These are phyloP conservation scores for Tinea pellionella DNA, from an alignment of 2,888 invertebrate species.

Conservation along the genomic window DNA sequence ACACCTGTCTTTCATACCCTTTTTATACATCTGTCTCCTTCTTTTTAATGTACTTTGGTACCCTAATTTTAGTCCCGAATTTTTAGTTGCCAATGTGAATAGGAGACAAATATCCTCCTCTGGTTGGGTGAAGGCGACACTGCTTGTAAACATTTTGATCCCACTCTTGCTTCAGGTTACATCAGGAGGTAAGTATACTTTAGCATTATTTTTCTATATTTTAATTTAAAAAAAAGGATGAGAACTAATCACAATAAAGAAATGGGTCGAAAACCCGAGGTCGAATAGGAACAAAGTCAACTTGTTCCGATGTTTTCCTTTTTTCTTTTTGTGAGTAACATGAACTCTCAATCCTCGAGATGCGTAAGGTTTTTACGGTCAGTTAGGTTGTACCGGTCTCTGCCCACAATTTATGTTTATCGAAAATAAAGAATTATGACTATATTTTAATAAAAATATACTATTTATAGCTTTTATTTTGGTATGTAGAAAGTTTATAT, in stretches of 20 bases:
- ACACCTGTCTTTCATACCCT: neutral
- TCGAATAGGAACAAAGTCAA: slow-evolving; percentile 14
- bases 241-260: no score
- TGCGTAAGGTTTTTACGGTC: slow-evolving; percentile 61
- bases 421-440: slow-evolving; percentile 40
- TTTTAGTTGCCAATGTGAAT: no score
- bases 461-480: slow-evolving; percentile 4
- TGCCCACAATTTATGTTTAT: slow-evolving; percentile 61
- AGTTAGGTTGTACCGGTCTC: slow-evolving; percentile 45
- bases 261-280: neutral
- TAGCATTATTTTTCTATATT: no score
- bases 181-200: no score
- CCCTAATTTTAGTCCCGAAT: no score
- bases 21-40: neutral
- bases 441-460: slow-evolving; percentile 10
- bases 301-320: slow-evolving; percentile 30
- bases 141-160: no score
- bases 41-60: no score
- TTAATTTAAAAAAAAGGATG: no score
- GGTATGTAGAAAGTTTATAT: slow-evolving; percentile 5
- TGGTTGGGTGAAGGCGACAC: no score
- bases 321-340: slow-evolving; percentile 53
- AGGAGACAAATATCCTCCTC: no score
- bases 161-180: no score
- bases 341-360: slow-evolving; percentile 50